Evolutionary conservation across 2,797 vertebrate genomes (phyloP), one percentile per base, ranked within the genome.

Genomic region (Rousettus madagascariensis): DNA sequence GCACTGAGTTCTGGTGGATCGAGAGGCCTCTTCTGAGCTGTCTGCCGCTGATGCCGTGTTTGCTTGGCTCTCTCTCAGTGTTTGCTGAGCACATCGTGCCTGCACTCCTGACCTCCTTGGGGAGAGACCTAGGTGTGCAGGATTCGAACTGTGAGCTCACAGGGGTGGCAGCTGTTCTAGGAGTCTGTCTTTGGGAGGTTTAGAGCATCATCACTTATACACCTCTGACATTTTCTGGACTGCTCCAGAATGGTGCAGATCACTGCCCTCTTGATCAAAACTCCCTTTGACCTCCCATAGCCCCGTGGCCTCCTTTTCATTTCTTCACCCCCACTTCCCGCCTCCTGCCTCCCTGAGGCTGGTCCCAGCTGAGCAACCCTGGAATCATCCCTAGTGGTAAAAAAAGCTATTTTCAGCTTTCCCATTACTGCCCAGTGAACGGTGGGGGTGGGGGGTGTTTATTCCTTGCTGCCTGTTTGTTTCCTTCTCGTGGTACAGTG

Each of bases 321-420:
- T 9, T 36, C 61, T 33, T 65, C 13, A 51, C 46, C 75, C 91
- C 51, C 55, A 78, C 59, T 78, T 80, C 85, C 71, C 90, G 22
- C 51, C 59, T 72, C 36, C 30, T 8, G 5, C 51, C 59, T 74
- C 36, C 30, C 10, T 5, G 65, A 90, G 68, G 75, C 94, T 66
- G 65, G 85, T 92, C 78, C 61, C 49, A 61, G 78, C 72, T 83
- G 55, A 97, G 85, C 92, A 51, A 49, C 88, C 96, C 95, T 95
- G 84, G 92, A 95, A 84, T 97, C 96, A 86, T 95, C 92, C 85
- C 92, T 94, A 36, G 82, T 92, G 91, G 97, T 88, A 72, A 68
- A 96, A 91, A 91, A 86, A 87, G 92, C 97, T 96, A 96, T 97
- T 97, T 95, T 95, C 90, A 83, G 96, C 69, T 66, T 94, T 95